Evolutionary conservation across 2,888 invertebrate species (phyloP).

Genomic region (Eupithecia pulchellata): DNA sequence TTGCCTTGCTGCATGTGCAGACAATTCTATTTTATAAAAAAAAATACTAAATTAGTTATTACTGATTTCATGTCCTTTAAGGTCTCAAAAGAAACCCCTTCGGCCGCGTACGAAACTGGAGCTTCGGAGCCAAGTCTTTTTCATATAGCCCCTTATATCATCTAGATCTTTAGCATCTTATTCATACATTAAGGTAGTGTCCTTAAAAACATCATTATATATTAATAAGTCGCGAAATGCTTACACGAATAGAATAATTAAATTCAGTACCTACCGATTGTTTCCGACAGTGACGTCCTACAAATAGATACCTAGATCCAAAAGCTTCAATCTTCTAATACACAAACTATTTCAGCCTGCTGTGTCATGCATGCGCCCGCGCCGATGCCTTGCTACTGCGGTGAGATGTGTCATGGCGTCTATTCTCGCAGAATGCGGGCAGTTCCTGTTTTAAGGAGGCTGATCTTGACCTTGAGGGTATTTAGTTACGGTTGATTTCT

Average conservation of each 20-base stretch:
- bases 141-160: no score
- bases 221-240: no score
- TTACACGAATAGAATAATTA: no score
- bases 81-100: no score
- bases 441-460: slow-evolving; percentile 5
- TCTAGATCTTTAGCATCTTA: neutral
- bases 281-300: neutral
- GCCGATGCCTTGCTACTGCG: neutral
- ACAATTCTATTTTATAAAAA: no score
- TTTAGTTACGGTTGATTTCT: neutral
- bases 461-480: slow-evolving; percentile 2
- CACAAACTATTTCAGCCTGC: neutral
- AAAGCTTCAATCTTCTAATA: neutral
- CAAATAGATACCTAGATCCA: neutral
- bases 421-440: slow-evolving; percentile 19
- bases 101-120: no score
- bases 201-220: no score
- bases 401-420: slow-evolving; percentile 20
- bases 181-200: no score
- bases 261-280: neutral
- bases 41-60: no score
- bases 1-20: neutral
- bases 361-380: neutral
- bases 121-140: no score
- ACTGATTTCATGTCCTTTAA: no score